Percentiles rank a stretch among this genome's conserved stretches.
Evolutionary conservation across 2,888 invertebrate genomes (phyloP).

Genomic region (Chaitophorus viminalis): DNA sequence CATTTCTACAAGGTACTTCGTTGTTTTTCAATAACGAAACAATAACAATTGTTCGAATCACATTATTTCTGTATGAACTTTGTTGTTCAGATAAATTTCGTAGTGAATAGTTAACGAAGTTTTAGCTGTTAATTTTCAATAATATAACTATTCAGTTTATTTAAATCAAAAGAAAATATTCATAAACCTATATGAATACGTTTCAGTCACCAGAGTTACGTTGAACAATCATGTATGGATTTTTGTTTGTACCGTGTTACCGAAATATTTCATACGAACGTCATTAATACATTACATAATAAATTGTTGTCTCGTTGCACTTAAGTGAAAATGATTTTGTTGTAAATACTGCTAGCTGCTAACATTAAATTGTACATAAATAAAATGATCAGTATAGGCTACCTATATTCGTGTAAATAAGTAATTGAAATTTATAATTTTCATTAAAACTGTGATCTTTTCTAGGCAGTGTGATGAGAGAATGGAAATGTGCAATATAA

Average conservation of each 20-base stretch:
- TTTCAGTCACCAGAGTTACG: background rate
- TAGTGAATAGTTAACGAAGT: background rate
- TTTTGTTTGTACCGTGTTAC: background rate
- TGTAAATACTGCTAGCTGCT: background rate
- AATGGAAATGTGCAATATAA: constrained; percentile 60
- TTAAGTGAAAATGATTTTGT: background rate
- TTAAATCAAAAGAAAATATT: background rate
- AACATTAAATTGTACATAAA: constrained; percentile 29
- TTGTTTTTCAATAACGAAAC: background rate
- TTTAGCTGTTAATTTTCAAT: background rate
- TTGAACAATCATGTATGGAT: background rate
- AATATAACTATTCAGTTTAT: too few relatives aligned
- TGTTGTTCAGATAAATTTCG: background rate
- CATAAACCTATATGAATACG: background rate
- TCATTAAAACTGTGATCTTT: constrained; percentile 33
- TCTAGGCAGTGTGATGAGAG: background rate
- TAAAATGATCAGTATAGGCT: constrained; percentile 1
- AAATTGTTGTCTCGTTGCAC: constrained; percentile 1
- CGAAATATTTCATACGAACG: background rate
- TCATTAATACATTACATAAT: background rate
- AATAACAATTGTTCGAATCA: too few relatives aligned
- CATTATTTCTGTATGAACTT: background rate
- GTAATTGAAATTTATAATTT: constrained; percentile 19
- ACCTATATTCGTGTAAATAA: constrained; percentile 26
- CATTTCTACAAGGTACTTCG: background rate